Base-by-base conservation (phyloP, 2,113 vertebrate species). In the Pollachius pollachius region DNA sequence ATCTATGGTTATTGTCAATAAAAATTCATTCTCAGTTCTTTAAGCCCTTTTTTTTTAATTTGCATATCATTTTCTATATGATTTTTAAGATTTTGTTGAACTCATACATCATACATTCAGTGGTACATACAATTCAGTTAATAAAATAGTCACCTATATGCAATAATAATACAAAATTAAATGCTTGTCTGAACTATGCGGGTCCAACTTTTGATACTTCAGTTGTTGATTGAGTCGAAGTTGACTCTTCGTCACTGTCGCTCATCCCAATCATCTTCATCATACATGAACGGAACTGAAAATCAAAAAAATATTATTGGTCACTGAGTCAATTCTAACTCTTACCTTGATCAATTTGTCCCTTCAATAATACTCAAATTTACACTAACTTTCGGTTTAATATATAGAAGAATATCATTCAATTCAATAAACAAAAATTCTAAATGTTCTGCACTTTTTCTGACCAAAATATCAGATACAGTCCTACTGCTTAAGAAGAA, bases 191-290 rank as follows among this genome's bases (percentile, higher is more conserved):
- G 57, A 13, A 57, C 62, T 89, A 89, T 23, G 79, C 64, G 30
- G 89, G 84, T 72, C 60, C 84, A 8, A 92, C 91, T 69, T 91
- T 91, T 17, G 92, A 93, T 73, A 93, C 89, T 87, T 94, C 90
- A 59, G 92, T 92, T 54, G 81, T 74, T 13, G 91, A 89, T 8
- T 89, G 85, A 69, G 18, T 73, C 23, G 88, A 34, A 15, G 89
- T 78, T 19, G 89, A 79, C 2, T 93, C 90, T 0, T 93, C 88
- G 0, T 91, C 90, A 0, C 80, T 82, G 18, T 62, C 75, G 34
- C 87, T 84, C 79, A 90, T 91, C 34, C 90, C 91, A 83, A 92
- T 52, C 83, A 90, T 80, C 73, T 73, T 74, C 78, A 19, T 87
- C 65, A 90, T 73, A 60, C 86, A 88, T 2, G 72, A 76, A 21